Conservation (phyloP, 2,113 vertebrate genomes). For the zebrafish (Danio rerio) region DNA sequence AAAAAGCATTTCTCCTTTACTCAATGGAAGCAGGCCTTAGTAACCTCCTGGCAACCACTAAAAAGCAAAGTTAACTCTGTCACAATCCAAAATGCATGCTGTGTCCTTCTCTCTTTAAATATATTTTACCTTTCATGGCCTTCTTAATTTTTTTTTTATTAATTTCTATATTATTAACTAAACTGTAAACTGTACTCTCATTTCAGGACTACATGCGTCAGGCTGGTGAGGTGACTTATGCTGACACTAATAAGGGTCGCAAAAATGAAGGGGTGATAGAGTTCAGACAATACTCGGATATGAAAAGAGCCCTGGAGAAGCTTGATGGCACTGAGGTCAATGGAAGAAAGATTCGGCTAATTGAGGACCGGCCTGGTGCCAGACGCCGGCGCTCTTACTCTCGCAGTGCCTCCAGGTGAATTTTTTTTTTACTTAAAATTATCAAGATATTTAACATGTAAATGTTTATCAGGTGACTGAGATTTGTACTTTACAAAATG, state of each 20-base stretch:
- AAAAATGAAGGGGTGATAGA: constrained; percentile 97
- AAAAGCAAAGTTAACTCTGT: too few species aligned
- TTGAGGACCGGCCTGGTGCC: constrained; percentile 93
- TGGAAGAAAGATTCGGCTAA: constrained; percentile 93
- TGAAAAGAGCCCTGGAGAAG: constrained; percentile 98
- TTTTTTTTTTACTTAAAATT: not conserved
- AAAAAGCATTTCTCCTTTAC: too few species aligned
- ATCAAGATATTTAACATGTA: not conserved
- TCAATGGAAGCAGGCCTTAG: too few species aligned
- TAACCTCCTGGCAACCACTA: too few species aligned
- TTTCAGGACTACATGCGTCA: constrained; percentile 97
- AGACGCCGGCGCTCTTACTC: constrained; percentile 89
- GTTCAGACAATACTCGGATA: constrained; percentile 95
- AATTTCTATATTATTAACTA: too few species aligned
- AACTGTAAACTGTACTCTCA: too few species aligned
- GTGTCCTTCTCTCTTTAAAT: too few species aligned
- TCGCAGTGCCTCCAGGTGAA: constrained; percentile 88
- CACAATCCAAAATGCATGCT: too few species aligned
- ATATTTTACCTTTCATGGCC: too few species aligned
- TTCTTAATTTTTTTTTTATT: too few species aligned
- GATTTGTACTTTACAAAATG: not conserved
- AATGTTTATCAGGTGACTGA: not conserved
- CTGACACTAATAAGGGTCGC: constrained; percentile 94
- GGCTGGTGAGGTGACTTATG: constrained; percentile 96
- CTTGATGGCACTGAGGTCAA: constrained; percentile 96